Base-by-base conservation (phyloP, 2,113 vertebrate species). In the Psophia crepitans region DNA sequence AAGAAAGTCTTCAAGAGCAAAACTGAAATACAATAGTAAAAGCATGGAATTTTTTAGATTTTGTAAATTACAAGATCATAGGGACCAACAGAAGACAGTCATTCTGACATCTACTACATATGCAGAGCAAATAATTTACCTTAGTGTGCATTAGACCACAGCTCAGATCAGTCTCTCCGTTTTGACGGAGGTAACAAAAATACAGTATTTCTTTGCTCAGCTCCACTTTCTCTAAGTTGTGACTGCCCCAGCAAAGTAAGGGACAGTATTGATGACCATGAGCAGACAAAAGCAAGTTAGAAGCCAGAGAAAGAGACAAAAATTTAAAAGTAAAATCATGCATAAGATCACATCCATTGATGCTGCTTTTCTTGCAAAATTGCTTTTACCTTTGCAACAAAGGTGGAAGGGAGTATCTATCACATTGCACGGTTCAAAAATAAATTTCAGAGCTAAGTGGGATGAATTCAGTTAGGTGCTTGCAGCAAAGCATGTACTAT, bases 401-500 rank as follows among this genome's bases (percentile, higher is more conserved):
- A 60, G 23, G 19, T 28, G 27, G 27, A 51, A 75, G 11, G 21
- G 19, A n/a, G 5, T 17, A 23, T 48, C n/a, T 6, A 44, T 68
- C 9, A 43, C 0, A 0, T 35, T 73, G 32, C 21, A 79, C 71
- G 74, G 69, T 22, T 39, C 1, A 77, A 24, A 82, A 56, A 23
- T 22, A 35, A 22, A 28, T 41, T 15, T 73, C 41, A 7, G n/a
- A 21, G 20, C 37, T 64, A 57, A 24, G 8, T n/a, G 54, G 35
- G 20, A 49, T 69, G 20, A 87, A 78, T 56, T 79, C 30, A 30
- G 5, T 48, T 46, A 19, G 43, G 39, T 65, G 8, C 30, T 89
- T 91, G 28, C 73, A 85, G 70, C 41, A 33, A 49, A 81, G 3
- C 13, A 39, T 70, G 11, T 48, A 11, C 24, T 61, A 8, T 54